Evolutionary conservation across 2,113 vertebrate genomes (phyloP), one percentile per base, ranked within the genome.

Genomic region (Lucifuga dentata): DNA sequence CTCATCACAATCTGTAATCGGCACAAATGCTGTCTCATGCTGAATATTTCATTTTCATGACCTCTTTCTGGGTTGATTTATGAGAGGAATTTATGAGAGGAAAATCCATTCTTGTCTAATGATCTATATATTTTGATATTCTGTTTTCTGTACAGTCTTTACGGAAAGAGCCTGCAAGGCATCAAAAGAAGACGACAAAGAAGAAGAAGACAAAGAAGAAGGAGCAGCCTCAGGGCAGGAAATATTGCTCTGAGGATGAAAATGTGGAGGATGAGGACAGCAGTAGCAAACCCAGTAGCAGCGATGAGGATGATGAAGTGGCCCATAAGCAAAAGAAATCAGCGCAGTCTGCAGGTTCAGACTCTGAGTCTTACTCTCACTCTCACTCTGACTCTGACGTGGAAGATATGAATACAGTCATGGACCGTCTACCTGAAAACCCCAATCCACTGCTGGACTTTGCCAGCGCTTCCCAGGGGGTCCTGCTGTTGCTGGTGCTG

Each of bases 391-490:
- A 96, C 62, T 96, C 94, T 0, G 96, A 96, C 12, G 78, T 94
- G 61, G 95, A 96, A 13, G 94, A 97, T 48, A 94, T 96, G 65
- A 96, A 96, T 32, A 90, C 95, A 5, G 94, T 99, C 79, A 94
- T 99, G 92, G 93, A 90, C 52, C 95, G 95, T 63, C 93, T 99
- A 3, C 97, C 97, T 7, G 95, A 96, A 79, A 96, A 96, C 91
- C 90, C 95, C 61, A 87, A 89, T 66, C 95, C 96, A 67, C 92
- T 99, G 84, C 93, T 96, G 88, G 97, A 99, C 71, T 99, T 99
- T 86, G 95, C 96, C 56, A 97, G 96, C 24, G 95, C 98, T 3
- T 98, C 97, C 56, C 98, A 99, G 92, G 98, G 97, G 73, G 97
- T 99, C 88, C 93, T 99, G 69, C 80, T 99, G 69, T 91, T 99